phyloP scores from a whole-genome alignment of 1,140 invertebrate species.

The Cephus cinctus region DNA sequence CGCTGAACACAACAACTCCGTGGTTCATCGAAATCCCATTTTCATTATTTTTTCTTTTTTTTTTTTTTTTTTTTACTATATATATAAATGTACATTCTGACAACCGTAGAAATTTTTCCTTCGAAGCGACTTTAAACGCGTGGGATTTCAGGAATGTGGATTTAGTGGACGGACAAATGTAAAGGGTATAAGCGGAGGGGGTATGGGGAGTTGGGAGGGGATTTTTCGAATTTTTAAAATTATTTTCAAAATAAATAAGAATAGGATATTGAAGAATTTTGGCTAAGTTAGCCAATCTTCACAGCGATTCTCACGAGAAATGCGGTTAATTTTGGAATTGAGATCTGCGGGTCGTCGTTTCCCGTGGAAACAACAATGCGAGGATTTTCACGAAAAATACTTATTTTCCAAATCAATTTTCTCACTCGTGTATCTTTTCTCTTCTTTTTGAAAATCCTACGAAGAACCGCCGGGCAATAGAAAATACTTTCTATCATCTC shows the following conservation, averaged over 20 bases:
- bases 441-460: slow-evolving; percentile 7
- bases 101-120: too few relatives aligned
- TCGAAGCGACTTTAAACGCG: too few relatives aligned
- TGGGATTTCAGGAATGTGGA: too few relatives aligned
- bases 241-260: too few relatives aligned
- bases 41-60: slow-evolving; percentile 6
- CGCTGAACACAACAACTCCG: too few relatives aligned
- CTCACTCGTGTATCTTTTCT: neutral
- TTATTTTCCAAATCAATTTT: neutral
- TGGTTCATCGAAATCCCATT: slow-evolving; percentile 6
- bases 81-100: slow-evolving; percentile 11
- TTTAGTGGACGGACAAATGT: too few relatives aligned
- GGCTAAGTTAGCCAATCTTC: too few relatives aligned
- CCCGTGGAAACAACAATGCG: slow-evolving; percentile 15
- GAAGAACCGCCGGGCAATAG: too few relatives aligned
- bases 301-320: neutral
- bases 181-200: neutral
- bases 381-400: slow-evolving; percentile 16
- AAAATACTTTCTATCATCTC: too few relatives aligned
- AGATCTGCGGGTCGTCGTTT: slow-evolving; percentile 20
- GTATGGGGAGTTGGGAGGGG: neutral
- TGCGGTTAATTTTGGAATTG: slow-evolving; percentile 11
- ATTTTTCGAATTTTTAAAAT: neutral
- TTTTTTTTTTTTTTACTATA: slow-evolving; percentile 10
- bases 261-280: too few relatives aligned